These are phyloP conservation scores for Hydropsyche betteni DNA, from an alignment of 2,888 invertebrate species.

Conservation along the genomic window DNA sequence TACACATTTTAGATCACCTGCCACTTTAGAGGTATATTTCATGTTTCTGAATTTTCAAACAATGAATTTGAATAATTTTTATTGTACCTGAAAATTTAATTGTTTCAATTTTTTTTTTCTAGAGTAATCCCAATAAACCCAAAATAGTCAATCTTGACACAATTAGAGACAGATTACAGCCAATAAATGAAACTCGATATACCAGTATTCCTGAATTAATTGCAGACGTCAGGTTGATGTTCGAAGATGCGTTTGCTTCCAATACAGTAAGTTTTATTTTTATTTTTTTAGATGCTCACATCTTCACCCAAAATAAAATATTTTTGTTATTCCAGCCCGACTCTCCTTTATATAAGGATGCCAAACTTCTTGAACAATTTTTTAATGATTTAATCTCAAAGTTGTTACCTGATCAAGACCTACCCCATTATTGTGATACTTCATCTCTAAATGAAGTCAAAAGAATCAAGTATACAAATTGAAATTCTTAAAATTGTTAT, in stretches of 20 bases:
- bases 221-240: constrained; percentile 83
- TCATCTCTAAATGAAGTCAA: constrained; percentile 18
- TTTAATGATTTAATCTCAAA: constrained; percentile 83
- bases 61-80: not conserved
- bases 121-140: no score
- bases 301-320: not conserved
- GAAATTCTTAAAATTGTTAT: no score
- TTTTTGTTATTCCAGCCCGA: constrained; percentile 68
- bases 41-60: not conserved
- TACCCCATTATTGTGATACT: constrained; percentile 62
- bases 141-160: constrained; percentile 68
- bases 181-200: constrained; percentile 77
- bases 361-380: constrained; percentile 83
- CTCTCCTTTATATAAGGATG: constrained; percentile 79
- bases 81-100: no score
- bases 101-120: constrained; percentile 58
- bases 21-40: constrained; percentile 75
- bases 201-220: constrained; percentile 78
- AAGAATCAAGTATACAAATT: not conserved
- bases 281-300: constrained; percentile 16
- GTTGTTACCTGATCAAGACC: constrained; percentile 78
- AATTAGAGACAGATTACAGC: constrained; percentile 82
- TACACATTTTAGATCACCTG: constrained; percentile 86
- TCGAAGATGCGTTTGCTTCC: constrained; percentile 86
- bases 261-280: constrained; percentile 75